phyloP scores from a whole-genome alignment of 2,113 vertebrate genomes.

The Engraulis encrasicolus region DNA sequence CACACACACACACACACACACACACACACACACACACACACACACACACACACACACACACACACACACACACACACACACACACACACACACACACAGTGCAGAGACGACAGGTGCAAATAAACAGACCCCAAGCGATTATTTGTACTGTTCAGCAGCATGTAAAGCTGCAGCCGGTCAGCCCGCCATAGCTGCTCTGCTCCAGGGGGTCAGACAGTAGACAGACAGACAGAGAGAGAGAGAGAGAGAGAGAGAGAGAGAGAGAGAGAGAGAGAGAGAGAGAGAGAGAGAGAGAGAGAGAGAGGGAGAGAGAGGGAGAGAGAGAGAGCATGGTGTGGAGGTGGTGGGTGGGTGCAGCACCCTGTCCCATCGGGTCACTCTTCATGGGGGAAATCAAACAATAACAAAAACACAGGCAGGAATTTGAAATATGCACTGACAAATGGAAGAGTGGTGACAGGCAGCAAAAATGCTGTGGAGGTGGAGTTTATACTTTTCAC shows the following conservation, averaged over 20 bases:
- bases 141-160: slow-evolving; percentile 51
- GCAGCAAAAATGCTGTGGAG: slow-evolving; percentile 31
- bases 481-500: slow-evolving; percentile 41
- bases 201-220: slow-evolving; percentile 22
- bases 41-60: slow-evolving; percentile 26
- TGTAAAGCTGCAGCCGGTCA: slow-evolving; percentile 42
- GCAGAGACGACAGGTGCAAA: slow-evolving; percentile 47
- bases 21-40: slow-evolving; percentile 28
- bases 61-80: slow-evolving; percentile 31
- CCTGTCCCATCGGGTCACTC: slow-evolving; percentile 40
- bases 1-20: slow-evolving; percentile 24
- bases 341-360: neutral
- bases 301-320: no score
- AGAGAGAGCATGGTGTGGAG: no score
- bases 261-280: no score
- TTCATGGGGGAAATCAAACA: slow-evolving; percentile 51
- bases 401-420: slow-evolving; percentile 51
- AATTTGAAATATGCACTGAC: slow-evolving; percentile 53
- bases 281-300: no score
- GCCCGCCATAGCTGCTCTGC: slow-evolving; percentile 4
- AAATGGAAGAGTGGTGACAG: slow-evolving; percentile 39
- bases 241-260: no score
- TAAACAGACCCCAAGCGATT: slow-evolving; percentile 53
- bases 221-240: no score
- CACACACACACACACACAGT: slow-evolving; percentile 27